Evolutionary conservation across 2,888 invertebrate species (phyloP).

Genomic region (Eurois occulta): DNA sequence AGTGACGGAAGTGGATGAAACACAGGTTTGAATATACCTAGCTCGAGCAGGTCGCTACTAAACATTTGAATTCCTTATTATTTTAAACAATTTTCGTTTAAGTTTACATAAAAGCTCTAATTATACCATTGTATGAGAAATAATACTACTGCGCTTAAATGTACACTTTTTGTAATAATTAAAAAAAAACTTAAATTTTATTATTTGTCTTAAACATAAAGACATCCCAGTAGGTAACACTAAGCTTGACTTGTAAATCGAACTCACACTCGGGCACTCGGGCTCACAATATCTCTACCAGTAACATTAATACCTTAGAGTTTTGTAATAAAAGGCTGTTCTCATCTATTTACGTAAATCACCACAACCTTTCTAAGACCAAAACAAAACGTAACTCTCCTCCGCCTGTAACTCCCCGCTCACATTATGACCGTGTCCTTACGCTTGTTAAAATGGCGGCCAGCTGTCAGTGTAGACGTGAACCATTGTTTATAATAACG

Average conservation of each 20-base stretch:
- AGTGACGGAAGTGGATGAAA: neutral
- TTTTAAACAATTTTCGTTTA: no score
- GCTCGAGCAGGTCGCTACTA: no score
- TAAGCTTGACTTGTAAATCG: neutral
- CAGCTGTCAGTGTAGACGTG: constrained; percentile 28
- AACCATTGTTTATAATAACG: constrained; percentile 62
- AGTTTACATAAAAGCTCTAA: no score
- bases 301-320: neutral
- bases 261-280: no score
- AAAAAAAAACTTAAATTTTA: neutral
- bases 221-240: neutral
- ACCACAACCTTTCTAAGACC: neutral
- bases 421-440: constrained; percentile 48
- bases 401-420: constrained; percentile 35
- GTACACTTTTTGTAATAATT: neutral
- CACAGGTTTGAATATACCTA: no score
- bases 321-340: neutral
- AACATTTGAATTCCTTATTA: no score
- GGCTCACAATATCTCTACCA: neutral
- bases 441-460: constrained; percentile 49
- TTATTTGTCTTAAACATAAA: neutral
- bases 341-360: neutral
- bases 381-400: neutral
- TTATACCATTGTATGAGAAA: neutral
- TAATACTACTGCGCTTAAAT: no score